phyloP scores from a whole-genome alignment of 2,797 vertebrate genomes.

The Varecia variegata region DNA sequence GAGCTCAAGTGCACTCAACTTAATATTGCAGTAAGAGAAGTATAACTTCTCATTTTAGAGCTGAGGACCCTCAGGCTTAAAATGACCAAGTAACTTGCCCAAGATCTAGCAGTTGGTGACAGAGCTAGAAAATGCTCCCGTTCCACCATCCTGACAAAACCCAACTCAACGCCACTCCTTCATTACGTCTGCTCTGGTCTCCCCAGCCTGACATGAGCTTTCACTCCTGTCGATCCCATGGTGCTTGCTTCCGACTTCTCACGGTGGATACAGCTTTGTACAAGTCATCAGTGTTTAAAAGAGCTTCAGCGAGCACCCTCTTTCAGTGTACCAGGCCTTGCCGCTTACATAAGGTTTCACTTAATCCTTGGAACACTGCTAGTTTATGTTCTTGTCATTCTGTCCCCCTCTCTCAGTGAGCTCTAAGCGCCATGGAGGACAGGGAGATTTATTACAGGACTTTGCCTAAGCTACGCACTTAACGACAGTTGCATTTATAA shows the following conservation, averaged over 20 bases:
- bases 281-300: not conserved
- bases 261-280: accelerated
- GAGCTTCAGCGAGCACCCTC: not conserved
- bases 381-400: not conserved
- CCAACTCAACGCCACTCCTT: not conserved
- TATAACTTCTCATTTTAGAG: not conserved
- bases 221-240: not conserved
- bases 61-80: not conserved
- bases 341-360: not conserved
- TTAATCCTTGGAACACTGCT: not conserved
- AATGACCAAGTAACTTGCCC: not conserved
- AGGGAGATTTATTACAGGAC: not conserved
- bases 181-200: not conserved
- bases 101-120: not conserved
- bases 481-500: not conserved
- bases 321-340: not conserved
- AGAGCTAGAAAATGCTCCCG: not conserved
- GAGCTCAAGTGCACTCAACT: not conserved
- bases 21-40: not conserved
- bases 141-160: not conserved
- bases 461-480: accelerated
- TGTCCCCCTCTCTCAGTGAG: not conserved
- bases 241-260: not conserved
- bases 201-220: not conserved
- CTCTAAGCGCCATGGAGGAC: not conserved